These are phyloP conservation scores for Lasioglossum malachurum DNA, from an alignment of 2,888 invertebrate species.

Conservation along the genomic window DNA sequence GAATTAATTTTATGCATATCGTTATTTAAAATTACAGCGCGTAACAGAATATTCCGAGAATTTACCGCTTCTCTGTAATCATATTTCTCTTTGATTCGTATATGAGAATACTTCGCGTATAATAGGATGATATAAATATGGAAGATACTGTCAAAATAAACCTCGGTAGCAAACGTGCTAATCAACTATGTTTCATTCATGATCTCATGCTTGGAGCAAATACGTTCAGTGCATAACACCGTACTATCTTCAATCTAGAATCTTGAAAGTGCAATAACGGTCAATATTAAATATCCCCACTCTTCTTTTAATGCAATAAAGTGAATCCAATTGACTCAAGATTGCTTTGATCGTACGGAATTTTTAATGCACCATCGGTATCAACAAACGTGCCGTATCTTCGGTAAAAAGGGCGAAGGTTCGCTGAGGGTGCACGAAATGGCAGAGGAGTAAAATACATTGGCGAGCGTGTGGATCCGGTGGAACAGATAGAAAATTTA, in stretches of 20 bases:
- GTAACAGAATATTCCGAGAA: not conserved
- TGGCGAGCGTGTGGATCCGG: not conserved
- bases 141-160: not conserved
- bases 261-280: no score
- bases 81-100: not conserved
- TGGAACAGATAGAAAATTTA: not conserved
- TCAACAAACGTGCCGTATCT: not conserved
- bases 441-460: not conserved
- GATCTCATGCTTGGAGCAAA: not conserved
- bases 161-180: not conserved
- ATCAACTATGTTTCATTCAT: not conserved
- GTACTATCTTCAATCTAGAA: not conserved
- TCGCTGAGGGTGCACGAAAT: not conserved
- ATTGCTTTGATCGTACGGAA: no score
- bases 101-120: no score
- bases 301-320: no score
- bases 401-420: not conserved
- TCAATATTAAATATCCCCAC: no score
- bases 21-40: not conserved
- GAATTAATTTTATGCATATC: not conserved
- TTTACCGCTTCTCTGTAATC: not conserved
- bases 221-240: not conserved
- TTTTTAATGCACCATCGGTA: not conserved
- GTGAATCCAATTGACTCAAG: no score
- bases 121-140: not conserved